These are phyloP conservation scores for Tuta absoluta DNA, from an alignment of 2,888 invertebrate species.

Conservation along the genomic window DNA sequence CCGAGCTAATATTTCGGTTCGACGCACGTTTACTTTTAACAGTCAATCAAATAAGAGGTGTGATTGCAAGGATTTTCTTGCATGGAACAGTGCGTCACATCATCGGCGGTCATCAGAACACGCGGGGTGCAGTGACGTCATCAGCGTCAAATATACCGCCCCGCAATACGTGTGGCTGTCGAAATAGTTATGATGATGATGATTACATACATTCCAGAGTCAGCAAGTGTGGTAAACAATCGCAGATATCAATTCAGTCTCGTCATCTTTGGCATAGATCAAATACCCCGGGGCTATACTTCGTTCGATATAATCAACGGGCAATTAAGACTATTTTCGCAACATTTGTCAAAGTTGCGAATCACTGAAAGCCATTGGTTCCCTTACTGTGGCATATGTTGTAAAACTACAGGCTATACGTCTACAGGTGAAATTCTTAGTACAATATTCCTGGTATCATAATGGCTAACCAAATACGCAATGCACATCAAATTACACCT, in stretches of 20 bases:
- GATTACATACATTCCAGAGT: conserved; percentile 58
- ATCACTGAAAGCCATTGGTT: no score
- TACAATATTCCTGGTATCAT: no score
- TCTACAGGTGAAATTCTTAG: no score
- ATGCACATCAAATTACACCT: no score
- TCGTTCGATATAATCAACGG: not conserved
- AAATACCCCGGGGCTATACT: conserved; percentile 24
- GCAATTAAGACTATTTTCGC: not conserved
- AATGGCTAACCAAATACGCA: no score
- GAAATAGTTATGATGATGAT: conserved; percentile 71
- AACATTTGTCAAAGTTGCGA: no score
- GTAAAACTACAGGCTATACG: no score
- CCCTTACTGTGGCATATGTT: no score
- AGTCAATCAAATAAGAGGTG: not conserved
- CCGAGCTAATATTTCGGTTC: no score
- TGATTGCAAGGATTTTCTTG: conserved; percentile 8
- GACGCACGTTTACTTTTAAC: not conserved
- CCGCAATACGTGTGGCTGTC: conserved; percentile 59
- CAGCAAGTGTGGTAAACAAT: conserved; percentile 62
- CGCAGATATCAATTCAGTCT: conserved; percentile 42
- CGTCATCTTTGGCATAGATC: conserved; percentile 9
- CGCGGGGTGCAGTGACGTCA: conserved; percentile 32
- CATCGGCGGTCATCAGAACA: not conserved
- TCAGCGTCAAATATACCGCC: conserved; percentile 41
- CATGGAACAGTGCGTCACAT: not conserved